These are phyloP conservation scores for Gymnogyps californianus DNA, from an alignment of 2,113 vertebrate species.

Conservation along the genomic window DNA sequence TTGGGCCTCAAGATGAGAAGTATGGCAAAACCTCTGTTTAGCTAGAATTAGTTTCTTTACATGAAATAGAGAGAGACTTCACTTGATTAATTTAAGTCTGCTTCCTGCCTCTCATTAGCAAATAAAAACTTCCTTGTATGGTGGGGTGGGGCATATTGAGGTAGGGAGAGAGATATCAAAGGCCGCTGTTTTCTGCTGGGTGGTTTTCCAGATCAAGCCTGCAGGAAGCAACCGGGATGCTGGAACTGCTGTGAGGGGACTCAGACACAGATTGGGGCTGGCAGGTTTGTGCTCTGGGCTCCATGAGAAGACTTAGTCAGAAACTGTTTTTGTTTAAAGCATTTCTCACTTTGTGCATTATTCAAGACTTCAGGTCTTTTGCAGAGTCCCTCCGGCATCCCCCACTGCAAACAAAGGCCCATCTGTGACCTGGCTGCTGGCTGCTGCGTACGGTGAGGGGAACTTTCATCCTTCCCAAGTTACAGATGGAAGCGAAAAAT, in stretches of 20 bases:
- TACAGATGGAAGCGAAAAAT: background rate
- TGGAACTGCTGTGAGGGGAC: background rate
- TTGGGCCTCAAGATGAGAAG: background rate
- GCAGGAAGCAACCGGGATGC: background rate
- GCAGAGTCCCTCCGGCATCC: background rate
- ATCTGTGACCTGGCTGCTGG: background rate
- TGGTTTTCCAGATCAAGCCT: background rate
- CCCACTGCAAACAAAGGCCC: background rate
- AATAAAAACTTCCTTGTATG: background rate
- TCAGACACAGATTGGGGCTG: background rate
- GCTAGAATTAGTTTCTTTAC: background rate
- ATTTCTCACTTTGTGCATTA: slow-evolving; percentile 28
- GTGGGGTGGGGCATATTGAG: background rate
- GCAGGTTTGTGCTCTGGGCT: slow-evolving; percentile 13
- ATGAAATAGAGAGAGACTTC: background rate
- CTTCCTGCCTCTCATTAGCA: slow-evolving; percentile 10
- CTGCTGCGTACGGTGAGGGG: accelerated
- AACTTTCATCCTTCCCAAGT: background rate
- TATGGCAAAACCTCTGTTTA: background rate
- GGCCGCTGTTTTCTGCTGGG: background rate
- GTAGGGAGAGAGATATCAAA: background rate
- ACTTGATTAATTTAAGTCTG: background rate
- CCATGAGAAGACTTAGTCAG: slow-evolving; percentile 10
- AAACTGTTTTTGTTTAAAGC: slow-evolving; percentile 31
- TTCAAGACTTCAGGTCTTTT: background rate